These are phyloP conservation scores for Nomada flava DNA, from an alignment of 2,888 invertebrate genomes.

Conservation along the genomic window DNA sequence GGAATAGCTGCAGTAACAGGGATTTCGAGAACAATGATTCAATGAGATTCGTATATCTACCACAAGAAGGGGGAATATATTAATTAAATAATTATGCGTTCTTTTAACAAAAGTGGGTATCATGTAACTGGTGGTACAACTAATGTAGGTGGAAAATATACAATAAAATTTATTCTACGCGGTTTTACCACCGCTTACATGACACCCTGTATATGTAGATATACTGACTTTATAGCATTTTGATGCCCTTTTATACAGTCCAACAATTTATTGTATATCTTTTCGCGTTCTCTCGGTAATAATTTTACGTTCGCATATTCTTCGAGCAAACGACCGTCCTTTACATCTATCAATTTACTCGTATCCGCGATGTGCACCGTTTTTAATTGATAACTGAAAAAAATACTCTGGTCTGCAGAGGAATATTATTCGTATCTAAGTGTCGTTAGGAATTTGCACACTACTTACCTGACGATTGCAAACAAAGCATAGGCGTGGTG, in stretches of 20 bases:
- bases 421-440: not conserved
- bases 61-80: not conserved
- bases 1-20: constrained; percentile 4
- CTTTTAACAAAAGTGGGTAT: no score
- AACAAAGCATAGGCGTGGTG: constrained; percentile 30
- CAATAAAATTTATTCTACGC: not conserved
- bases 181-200: no score
- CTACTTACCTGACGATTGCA: not conserved
- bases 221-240: constrained; percentile 15
- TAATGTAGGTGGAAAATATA: not conserved
- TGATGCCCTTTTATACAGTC: constrained; percentile 7
- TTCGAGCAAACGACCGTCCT: not conserved
- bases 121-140: no score
- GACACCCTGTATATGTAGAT: no score
- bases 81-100: no score
- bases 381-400: constrained; percentile 4
- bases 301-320: not conserved
- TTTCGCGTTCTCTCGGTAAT: not conserved
- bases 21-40: constrained; percentile 20
- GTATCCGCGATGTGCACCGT: constrained; percentile 10
- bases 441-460: not conserved
- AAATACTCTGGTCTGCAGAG: not conserved
- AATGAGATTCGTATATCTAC: constrained; percentile 11
- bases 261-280: not conserved
- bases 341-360: not conserved